Base-by-base conservation (phyloP, 2,797 vertebrate genomes). In the Spondyliosoma cantharus region DNA sequence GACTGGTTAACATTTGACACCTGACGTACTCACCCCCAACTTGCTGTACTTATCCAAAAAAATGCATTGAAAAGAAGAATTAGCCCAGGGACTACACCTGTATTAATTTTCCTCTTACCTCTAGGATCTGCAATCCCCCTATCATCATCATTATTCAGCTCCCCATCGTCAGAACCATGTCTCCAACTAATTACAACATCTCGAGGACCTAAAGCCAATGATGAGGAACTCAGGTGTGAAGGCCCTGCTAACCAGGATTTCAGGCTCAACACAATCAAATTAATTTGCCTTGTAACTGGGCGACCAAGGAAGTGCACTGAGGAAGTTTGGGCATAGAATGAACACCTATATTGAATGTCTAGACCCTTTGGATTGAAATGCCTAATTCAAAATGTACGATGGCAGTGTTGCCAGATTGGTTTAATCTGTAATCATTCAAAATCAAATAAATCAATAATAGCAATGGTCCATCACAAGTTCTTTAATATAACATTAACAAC, bases 181-280 rank as follows among this genome's bases (percentile, higher is more conserved):
- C 71, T 86, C 82, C 52, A 48, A 64, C 80, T 91, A 92, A 92
- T 93, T 88, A 87, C 84, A 84, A 78, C 90, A 88, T 87, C 79
- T 84, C 82, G 78, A 84, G 59, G 65, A 87, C 84, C 68, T 77
- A 80, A 85, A 84, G 72, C 58, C 60, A 74, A 50, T 85, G 83
- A 90, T 86, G 85, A 81, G 76, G 59, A 82, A 86, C 84, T 74
- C 87, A 91, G 85, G 84, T 90, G 88, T 66, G 60, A 43, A 76
- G 84, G 62, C 24, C 63, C 11, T 46, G 29, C 71, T 84, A 84
- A 90, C 78, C 60, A 86, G 79, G 69, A 74, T 76, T 77, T 59
- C 43, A 82, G 74, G 58, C 46, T 68, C 78, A 81, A 48, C 32
- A 52, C 57, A 62, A 67, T 65, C 61, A 71, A 76, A 86, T 84